Base-by-base conservation (phyloP, 2,797 vertebrate genomes). In the Xiphophorus birchmanni region DNA sequence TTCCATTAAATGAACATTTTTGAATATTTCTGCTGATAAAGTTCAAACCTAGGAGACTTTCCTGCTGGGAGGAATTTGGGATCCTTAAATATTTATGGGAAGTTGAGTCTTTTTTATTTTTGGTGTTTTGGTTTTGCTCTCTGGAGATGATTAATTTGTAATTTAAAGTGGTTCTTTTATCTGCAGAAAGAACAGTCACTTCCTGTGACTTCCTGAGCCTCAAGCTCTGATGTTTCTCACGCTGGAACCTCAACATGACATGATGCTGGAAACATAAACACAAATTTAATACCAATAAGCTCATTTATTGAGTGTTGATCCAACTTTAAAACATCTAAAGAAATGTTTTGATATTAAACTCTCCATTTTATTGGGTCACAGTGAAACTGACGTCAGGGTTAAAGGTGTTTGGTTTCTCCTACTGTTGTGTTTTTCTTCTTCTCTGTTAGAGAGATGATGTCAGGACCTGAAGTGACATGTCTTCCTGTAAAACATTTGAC, bases 371-470 rank as follows among this genome's bases (percentile, higher is more conserved):
- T 45, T 26, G 21, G 40, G 35, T 80, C 80, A 79, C 67, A 80
- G 77, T 44, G 58, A 37, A 10, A 54, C 84, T 74, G 86, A 87
- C 79, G 37, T 4, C 23, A 32, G n/a, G 80, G 83, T 85, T 80
- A 76, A 71, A 87, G 84, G 84, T 74, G 87, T 74, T 73, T 81
- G 15, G 29, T 40, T 8, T 29, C 18, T 29, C 3, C 40, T 58
- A 18, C 67, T 67, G 60, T 52, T 44, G 58, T 65, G 6, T 23
- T 9, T 65, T 37, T 65, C 35, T 65, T 35, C 63, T 10, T 67
- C 37, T 40, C 37, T 29, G 26, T 29, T 8, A 18, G 18, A 11
- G 11, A 11, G 47, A 60, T n/a, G 32, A 54, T 35, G 40, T 44
- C 37, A 72, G 26, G 56, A 58, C 75, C 52, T 7, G 44, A 77